phyloP scores from a whole-genome alignment of 2,797 vertebrate species.

The Lates japonicus region DNA sequence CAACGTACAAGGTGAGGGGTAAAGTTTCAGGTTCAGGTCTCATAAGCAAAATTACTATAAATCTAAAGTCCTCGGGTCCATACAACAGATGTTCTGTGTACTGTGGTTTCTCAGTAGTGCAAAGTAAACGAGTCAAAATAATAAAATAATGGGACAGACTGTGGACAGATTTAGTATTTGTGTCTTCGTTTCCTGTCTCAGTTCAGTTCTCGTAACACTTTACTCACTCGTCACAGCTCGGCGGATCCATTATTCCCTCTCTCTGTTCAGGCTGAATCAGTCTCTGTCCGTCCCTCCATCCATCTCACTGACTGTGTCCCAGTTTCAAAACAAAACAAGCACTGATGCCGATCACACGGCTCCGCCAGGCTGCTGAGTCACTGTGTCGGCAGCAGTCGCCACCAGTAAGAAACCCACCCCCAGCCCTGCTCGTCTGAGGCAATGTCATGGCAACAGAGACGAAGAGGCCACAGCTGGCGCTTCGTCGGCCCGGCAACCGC shows the following conservation, averaged over 20 bases:
- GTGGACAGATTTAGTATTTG: not conserved
- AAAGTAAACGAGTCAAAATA: not conserved
- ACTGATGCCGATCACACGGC: slow-evolving; percentile 15
- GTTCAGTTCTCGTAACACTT: not conserved
- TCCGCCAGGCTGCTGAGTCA: slow-evolving; percentile 52
- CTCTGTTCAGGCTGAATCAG: not conserved
- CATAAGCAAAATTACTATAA: not conserved
- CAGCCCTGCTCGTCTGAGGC: not conserved
- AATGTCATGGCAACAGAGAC: slow-evolving; percentile 56
- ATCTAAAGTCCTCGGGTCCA: not conserved
- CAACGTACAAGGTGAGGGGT: not conserved
- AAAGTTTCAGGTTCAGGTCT: not conserved
- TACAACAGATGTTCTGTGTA: not conserved
- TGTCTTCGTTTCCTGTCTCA: not conserved
- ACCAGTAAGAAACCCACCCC: not conserved
- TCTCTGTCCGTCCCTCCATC: not conserved
- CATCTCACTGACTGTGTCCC: slow-evolving; percentile 25
- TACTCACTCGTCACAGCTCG: not conserved
- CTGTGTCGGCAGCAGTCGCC: slow-evolving; percentile 11
- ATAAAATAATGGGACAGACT: not conserved
- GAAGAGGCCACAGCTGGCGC: slow-evolving; percentile 59
- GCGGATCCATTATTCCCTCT: not conserved
- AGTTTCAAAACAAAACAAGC: slow-evolving; percentile 29
- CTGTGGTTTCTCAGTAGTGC: not conserved
- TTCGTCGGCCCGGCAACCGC: slow-evolving; percentile 44